Base-by-base conservation (phyloP, 2,888 invertebrate genomes). In the Aphodius granarius region DNA sequence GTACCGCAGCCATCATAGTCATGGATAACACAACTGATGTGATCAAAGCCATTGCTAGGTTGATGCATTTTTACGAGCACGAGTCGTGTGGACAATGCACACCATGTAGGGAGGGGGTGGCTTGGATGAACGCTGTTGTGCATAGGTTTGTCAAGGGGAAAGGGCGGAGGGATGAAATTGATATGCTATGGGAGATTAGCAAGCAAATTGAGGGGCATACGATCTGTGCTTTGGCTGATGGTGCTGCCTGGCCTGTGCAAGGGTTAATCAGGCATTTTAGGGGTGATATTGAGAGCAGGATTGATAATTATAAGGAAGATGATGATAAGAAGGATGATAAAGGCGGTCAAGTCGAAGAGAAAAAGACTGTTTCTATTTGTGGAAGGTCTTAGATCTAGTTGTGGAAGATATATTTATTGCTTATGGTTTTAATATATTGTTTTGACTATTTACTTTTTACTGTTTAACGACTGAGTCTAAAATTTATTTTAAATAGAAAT, bases 21-120 rank as follows among this genome's bases (percentile, higher is more conserved):
- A 99, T 99, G 98, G 97, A 99, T 88, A 96, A 96, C 83, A 95
- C 96, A 79, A 97, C 98, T 0, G 99, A 99, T 89, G 92, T 99
- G 21, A 95, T 99, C 80, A 95, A 96, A 86, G 98, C 98, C 5
- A 98, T 99, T 86, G 94, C 97, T 3, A 93, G 99, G 23, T 92
- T 99, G 77, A 96, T 97, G 82, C 94, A 95, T 88, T 99, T 99
- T 89, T 99, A 99, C 89, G 97, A 99, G 86, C 99, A 99, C 87
- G 99, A 99, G 89, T 98, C 97, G 65, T 99, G 99, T 86, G 99
- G 99, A 3, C 99, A 99, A 89, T 99, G 99, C 88, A 99, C 99
- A 76, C 99, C 99, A 4, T 99, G 99, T 87, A 91, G 99, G 78
- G 99, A 99, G 89, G 99, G 99, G 77, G 83, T 86, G 71, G 82